Percentiles rank a stretch among this genome's conserved stretches.
Evolutionary conservation across 2,888 invertebrate genomes (phyloP).

Genomic region (Drosophila lacicola): DNA sequence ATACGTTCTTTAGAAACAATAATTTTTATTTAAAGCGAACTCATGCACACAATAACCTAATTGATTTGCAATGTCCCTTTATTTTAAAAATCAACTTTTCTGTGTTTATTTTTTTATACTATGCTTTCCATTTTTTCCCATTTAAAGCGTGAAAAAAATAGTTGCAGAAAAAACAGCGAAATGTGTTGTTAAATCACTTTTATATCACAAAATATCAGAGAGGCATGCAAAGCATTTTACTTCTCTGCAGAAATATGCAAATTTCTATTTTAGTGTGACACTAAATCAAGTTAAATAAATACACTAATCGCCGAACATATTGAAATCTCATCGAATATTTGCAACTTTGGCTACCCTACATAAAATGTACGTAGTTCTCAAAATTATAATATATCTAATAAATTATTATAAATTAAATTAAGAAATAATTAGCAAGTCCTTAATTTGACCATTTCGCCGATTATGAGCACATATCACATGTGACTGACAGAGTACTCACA

Average conservation of each 20-base stretch:
- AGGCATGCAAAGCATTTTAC: not conserved
- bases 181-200: not conserved
- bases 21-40: no score
- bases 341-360: no score
- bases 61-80: not conserved
- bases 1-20: no score
- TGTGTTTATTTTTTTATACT: conserved; percentile 4
- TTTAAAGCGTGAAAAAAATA: not conserved
- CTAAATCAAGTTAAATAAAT: not conserved
- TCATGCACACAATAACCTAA: not conserved
- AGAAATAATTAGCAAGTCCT: no score
- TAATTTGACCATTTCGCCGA: no score
- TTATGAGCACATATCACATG: no score
- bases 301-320: not conserved
- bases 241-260: not conserved
- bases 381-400: no score
- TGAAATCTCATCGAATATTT: no score
- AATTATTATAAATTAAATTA: no score
- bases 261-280: conserved; percentile 1
- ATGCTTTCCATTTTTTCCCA: not conserved
- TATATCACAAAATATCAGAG: not conserved
- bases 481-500: conserved; percentile 1
- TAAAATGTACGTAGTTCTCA: no score
- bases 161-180: not conserved
- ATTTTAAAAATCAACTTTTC: not conserved